Evolutionary conservation across 2,888 invertebrate genomes (phyloP).

Genomic region (Cremastinae sp.): DNA sequence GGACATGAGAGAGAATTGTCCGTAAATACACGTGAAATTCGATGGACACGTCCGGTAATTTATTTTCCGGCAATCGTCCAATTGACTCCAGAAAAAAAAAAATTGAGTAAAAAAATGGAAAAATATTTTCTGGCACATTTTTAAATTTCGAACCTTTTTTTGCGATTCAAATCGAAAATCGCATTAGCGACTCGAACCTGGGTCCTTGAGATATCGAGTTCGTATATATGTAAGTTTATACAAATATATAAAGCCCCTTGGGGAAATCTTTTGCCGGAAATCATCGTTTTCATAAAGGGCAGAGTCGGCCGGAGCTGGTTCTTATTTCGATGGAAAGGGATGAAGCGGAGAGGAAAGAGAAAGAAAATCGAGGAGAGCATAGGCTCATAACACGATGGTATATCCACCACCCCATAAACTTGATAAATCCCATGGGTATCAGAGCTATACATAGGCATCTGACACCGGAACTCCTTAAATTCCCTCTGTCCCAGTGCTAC

Average conservation of each 20-base stretch:
- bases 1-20: constrained; percentile 25
- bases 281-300: constrained; percentile 70
- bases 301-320: constrained; percentile 30
- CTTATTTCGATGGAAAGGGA: constrained; percentile 30
- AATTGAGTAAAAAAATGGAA: too few species aligned
- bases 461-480: constrained; percentile 63
- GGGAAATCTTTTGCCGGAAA: constrained; percentile 71
- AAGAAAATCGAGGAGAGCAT: not conserved
- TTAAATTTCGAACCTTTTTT: not conserved
- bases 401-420: constrained; percentile 68
- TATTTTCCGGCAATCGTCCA: not conserved
- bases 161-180: constrained; percentile 49
- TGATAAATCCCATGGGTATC: constrained; percentile 72
- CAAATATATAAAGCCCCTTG: constrained; percentile 56
- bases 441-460: constrained; percentile 55
- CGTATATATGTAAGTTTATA: constrained; percentile 38
- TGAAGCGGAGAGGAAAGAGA: not conserved
- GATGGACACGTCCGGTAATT: constrained; percentile 8
- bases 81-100: not conserved
- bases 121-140: too few species aligned
- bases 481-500: constrained; percentile 46
- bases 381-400: constrained; percentile 31
- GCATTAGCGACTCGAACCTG: constrained; percentile 25
- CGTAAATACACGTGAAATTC: not conserved
- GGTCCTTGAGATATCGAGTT: constrained; percentile 19